Base-by-base conservation (phyloP, 2,888 invertebrate species). In the Spialia ferax region DNA sequence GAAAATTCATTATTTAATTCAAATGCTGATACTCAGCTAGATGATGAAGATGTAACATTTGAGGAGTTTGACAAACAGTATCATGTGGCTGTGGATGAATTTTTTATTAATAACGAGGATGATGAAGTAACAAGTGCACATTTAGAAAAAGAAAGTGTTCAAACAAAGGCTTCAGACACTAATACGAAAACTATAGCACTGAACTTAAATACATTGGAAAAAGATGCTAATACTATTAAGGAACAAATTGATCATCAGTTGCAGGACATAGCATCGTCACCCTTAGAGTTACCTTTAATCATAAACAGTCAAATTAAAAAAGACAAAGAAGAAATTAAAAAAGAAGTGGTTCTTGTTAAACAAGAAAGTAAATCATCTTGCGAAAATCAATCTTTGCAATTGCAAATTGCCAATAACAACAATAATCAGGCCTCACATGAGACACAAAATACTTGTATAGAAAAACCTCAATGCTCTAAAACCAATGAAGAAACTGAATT, bases 71-170 rank as follows among this genome's bases (percentile, higher is more conserved):
- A 93, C 74, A 87, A 83, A 45, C 93, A 93, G 68, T 93, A 93
- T 73, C 93, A 93, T 87, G 92, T 93, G 29, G 88, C 86, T 65
- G 93, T 93, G n/a, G 93, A 93, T 72, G 91, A 82, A 71, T 88
- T 83, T 70, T 92, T 91, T 71, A 85, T 92, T 71, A 85, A 83
- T 71, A 79, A 76, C 71, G 88, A 91, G 75, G 82, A 85, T 15
- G n/a, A 29, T 4, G 10, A 15, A 60, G 69, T 74, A 64, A 75
- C 73, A 64, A 76, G 69, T 70, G 75, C 77, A 11, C 45, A 55
- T 32, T 13, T 67, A 61, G 48, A 45, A 15, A 61, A 35, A 48
- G 61, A 55, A 7, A 23, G 6, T 48, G 13, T 18, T 18, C 11
- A 55, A 29, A 42, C n/a, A 55, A 61, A 18, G 6, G 20, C 32